These are phyloP conservation scores for Anorthoa munda DNA, from an alignment of 2,888 invertebrate species.

Conservation along the genomic window DNA sequence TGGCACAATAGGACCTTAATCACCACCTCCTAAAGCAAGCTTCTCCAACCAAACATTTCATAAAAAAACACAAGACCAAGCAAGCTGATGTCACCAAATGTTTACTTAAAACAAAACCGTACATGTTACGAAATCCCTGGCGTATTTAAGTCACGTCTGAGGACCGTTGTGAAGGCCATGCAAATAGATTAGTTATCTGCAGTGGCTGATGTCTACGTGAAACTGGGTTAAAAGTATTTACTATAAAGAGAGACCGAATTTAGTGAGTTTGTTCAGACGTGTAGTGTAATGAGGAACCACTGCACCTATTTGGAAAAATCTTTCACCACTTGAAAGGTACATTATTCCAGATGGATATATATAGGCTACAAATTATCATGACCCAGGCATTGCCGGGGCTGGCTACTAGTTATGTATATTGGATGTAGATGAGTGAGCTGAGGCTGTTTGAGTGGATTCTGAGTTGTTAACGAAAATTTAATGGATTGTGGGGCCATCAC, in stretches of 20 bases:
- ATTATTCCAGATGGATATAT: too few relatives aligned
- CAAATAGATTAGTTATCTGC: slow-evolving; percentile 52
- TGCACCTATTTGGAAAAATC: too few relatives aligned
- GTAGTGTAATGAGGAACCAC: too few relatives aligned
- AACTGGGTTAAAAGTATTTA: slow-evolving; percentile 39
- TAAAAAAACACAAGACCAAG: slow-evolving; percentile 6
- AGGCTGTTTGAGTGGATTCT: background rate
- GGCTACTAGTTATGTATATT: slow-evolving; percentile 19
- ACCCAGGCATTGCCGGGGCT: too few relatives aligned
- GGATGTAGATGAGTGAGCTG: slow-evolving; percentile 13
- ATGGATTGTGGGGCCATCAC: too few relatives aligned
- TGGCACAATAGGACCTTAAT: background rate
- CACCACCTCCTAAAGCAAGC: background rate
- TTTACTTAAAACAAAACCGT: slow-evolving; percentile 32
- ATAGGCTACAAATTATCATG: too few relatives aligned
- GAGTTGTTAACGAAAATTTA: background rate
- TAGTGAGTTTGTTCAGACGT: too few relatives aligned
- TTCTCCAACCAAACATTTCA: slow-evolving; percentile 15
- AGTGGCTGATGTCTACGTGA: slow-evolving; percentile 22
- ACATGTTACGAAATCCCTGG: slow-evolving; percentile 46
- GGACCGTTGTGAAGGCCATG: slow-evolving; percentile 54
- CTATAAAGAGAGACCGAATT: too few relatives aligned
- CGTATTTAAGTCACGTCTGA: slow-evolving; percentile 60
- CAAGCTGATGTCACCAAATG: slow-evolving; percentile 31
- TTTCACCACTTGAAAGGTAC: too few relatives aligned